Evolutionary conservation across 2,888 invertebrate genomes (phyloP).

Genomic region (Tetragonula carbonaria): DNA sequence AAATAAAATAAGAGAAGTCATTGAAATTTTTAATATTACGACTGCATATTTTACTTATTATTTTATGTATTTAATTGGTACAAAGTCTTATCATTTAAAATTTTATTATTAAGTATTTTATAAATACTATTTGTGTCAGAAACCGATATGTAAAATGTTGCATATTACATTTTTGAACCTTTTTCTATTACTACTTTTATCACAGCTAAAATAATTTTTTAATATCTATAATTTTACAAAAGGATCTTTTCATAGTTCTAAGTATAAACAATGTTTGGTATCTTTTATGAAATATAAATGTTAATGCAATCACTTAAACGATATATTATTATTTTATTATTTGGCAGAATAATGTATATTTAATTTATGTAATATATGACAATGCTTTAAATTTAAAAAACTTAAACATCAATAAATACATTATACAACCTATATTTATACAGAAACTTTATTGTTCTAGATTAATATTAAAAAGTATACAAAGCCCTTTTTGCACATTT

Average conservation of each 20-base stretch:
- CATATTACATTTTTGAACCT: no score
- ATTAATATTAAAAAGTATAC: slow-evolving; percentile 22
- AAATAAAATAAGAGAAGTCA: no score
- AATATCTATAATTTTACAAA: background rate
- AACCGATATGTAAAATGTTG: no score
- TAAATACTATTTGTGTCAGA: no score
- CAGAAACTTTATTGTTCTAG: slow-evolving; percentile 18
- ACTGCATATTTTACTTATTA: no score
- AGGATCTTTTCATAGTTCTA: background rate
- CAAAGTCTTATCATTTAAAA: no score
- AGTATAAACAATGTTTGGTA: background rate
- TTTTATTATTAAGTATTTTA: no score
- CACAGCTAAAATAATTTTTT: background rate
- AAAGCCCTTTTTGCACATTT: slow-evolving; percentile 11
- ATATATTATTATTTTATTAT: background rate
- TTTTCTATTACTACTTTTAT: no score
- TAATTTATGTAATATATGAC: background rate
- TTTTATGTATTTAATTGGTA: no score
- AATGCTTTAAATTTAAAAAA: background rate
- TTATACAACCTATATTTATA: background rate
- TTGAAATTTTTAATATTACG: no score
- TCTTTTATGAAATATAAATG: background rate
- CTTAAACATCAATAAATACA: slow-evolving; percentile 1
- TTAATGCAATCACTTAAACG: background rate
- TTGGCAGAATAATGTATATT: background rate